These are phyloP conservation scores for Danio rerio DNA, from an alignment of 2,113 vertebrate genomes.

Conservation along the genomic window GRCz12tu NC_133179.1:13148501-13149000, in stretches of 20 bases:
- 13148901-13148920: constrained; percentile 82
- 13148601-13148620: constrained; percentile 42
- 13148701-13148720: constrained; percentile 78
- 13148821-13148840: constrained; percentile 73
- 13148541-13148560: constrained; percentile 42
- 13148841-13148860: constrained; percentile 81
- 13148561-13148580: constrained; percentile 62
- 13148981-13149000: constrained; percentile 58
- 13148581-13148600: constrained; percentile 65
- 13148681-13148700: constrained; percentile 83
- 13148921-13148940: constrained; percentile 78
- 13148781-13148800: constrained; percentile 82
- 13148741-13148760: constrained; percentile 73
- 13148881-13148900: constrained; percentile 75
- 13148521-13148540: constrained; percentile 44
- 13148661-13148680: constrained; percentile 77
- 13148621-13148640: constrained; percentile 64
- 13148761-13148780: constrained; percentile 81
- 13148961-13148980: constrained; percentile 64
- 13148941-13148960: constrained; percentile 73
- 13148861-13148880: constrained; percentile 79
- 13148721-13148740: constrained; percentile 84
- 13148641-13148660: constrained; percentile 63
- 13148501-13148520: constrained; percentile 54
- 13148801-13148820: constrained; percentile 82